Percentiles rank a stretch among this genome's conserved stretches.
These are phyloP conservation scores for Fukomys damarensis DNA, from an alignment of 2,113 vertebrate species.

Conservation along the genomic window DNA sequence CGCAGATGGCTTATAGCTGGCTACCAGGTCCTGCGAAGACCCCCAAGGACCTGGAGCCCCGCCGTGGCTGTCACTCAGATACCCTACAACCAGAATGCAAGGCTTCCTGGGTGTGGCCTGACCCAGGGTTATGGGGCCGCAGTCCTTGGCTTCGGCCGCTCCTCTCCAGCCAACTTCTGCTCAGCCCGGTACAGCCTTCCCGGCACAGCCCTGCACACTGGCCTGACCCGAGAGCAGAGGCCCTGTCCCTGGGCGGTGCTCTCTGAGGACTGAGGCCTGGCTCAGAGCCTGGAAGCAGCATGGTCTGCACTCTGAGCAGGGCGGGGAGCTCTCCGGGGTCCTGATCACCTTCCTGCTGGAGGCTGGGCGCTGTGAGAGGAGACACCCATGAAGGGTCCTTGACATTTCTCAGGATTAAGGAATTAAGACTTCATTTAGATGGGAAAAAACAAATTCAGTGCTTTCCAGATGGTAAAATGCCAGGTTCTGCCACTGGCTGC, in stretches of 20 bases:
- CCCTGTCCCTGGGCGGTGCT: neutral
- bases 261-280: neutral
- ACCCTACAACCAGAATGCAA: rapidly evolving
- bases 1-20: neutral
- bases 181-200: neutral
- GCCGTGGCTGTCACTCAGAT: rapidly evolving
- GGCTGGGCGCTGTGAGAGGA: neutral
- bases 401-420: constrained; percentile 59
- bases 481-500: constrained; percentile 27
- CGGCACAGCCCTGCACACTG: no score
- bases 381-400: neutral
- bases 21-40: neutral
- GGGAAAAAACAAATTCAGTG: neutral
- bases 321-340: neutral
- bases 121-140: neutral
- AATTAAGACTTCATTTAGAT: neutral
- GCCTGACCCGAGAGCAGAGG: neutral
- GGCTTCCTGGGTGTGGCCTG: neutral
- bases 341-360: neutral
- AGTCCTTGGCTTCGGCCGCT: neutral
- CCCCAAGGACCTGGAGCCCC: neutral
- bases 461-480: constrained; percentile 52
- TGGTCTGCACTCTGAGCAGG: neutral
- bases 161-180: neutral
- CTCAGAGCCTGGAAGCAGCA: neutral